Evolutionary conservation across 2,113 vertebrate genomes (phyloP).

Genomic region (Elachura formosa): DNA sequence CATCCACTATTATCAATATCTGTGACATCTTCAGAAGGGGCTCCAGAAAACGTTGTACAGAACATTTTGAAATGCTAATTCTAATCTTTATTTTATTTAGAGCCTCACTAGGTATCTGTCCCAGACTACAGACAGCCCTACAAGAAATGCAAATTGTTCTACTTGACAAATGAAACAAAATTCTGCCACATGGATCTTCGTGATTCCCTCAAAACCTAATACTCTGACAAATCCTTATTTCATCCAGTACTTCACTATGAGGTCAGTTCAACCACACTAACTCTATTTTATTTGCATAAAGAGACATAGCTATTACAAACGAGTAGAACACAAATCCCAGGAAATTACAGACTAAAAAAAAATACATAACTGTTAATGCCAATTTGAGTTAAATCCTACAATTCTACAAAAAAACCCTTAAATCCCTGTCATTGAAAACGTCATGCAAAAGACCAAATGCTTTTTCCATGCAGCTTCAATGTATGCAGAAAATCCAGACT

Average conservation of each 20-base stretch:
- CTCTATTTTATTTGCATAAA: slow-evolving; percentile 15
- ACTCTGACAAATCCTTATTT: slow-evolving; percentile 40
- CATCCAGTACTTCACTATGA: not conserved
- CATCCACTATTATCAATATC: slow-evolving; percentile 65
- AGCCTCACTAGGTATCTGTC: not conserved
- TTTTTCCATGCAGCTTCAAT: not conserved
- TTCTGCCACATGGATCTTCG: not conserved
- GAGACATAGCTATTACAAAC: slow-evolving; percentile 22
- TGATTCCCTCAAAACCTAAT: not conserved
- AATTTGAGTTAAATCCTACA: slow-evolving; percentile 77
- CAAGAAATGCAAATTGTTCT: not conserved
- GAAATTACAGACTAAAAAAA: slow-evolving; percentile 71
- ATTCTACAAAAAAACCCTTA: not conserved
- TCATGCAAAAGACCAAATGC: not conserved
- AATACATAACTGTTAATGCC: slow-evolving; percentile 79
- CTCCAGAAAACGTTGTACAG: slow-evolving; percentile 63
- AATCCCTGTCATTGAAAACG: not conserved
- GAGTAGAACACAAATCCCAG: slow-evolving; percentile 71
- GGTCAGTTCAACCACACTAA: not conserved
- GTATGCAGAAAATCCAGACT: not conserved
- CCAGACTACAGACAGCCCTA: not conserved
- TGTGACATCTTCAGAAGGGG: slow-evolving; percentile 65
- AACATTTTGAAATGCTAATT: slow-evolving; percentile 18
- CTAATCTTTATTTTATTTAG: not conserved
- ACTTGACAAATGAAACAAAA: not conserved